These are phyloP conservation scores for Oncorhynchus keta DNA, from an alignment of 2,113 vertebrate species.

Conservation along the genomic window DNA sequence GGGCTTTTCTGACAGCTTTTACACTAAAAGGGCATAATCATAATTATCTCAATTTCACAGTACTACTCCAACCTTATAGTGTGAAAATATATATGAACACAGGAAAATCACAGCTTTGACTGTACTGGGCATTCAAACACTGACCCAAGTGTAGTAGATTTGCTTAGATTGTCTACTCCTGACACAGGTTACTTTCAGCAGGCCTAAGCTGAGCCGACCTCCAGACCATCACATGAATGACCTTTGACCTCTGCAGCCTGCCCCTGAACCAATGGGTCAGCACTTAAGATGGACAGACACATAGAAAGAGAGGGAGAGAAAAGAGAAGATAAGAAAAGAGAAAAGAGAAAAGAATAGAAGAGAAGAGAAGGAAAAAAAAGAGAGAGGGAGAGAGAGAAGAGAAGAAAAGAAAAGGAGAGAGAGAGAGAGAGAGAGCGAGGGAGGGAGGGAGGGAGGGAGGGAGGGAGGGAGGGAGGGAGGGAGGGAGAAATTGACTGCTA, in stretches of 20 bases:
- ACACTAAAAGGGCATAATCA: too few species aligned
- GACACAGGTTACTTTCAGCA: background rate
- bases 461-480: too few species aligned
- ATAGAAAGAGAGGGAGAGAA: background rate
- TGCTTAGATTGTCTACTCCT: background rate
- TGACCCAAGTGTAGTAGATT: background rate
- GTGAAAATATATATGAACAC: too few species aligned
- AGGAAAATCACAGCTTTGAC: too few species aligned
- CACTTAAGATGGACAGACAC: background rate
- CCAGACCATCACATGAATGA: constrained; percentile 7
- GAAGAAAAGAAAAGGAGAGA: too few species aligned
- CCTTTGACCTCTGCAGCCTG: background rate
- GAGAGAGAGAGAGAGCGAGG: fast-evolving
- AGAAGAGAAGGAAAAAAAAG: too few species aligned
- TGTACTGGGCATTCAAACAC: background rate
- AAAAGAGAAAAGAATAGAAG: background rate
- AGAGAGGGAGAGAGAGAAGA: background rate
- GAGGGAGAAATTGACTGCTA: background rate
- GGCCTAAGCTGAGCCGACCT: background rate
- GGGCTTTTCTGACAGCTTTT: too few species aligned
- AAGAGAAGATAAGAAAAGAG: too few species aligned
- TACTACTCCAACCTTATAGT: too few species aligned
- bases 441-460: too few species aligned
- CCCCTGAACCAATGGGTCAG: background rate
- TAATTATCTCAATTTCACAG: too few species aligned